These are phyloP conservation scores for Mesocricetus auratus DNA, from an alignment of 2,113 vertebrate genomes.

Conservation along the genomic window DNA sequence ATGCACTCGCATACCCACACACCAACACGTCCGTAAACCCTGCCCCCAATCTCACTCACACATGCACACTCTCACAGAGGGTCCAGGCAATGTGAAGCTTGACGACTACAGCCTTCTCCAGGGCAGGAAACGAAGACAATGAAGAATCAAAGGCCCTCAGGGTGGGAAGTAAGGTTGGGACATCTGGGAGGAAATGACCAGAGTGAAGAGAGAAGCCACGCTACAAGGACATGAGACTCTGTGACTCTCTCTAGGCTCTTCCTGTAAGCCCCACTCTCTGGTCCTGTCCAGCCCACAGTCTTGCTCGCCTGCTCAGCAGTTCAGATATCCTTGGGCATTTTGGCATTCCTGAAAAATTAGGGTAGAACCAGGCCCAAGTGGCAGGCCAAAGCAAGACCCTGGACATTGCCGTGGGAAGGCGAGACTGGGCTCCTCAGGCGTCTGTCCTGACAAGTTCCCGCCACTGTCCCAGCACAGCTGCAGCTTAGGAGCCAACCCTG, in stretches of 20 bases:
- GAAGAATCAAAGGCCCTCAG: background rate
- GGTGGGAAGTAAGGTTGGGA: background rate
- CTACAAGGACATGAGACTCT: too few species aligned
- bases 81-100: background rate
- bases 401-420: background rate
- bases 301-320: fast-evolving
- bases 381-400: background rate
- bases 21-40: background rate
- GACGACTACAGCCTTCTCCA: background rate
- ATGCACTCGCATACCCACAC: background rate
- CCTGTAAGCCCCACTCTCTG: background rate
- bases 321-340: background rate
- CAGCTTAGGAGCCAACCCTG: background rate
- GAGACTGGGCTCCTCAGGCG: background rate
- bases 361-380: background rate
- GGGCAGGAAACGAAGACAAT: background rate
- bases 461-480: background rate
- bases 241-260: background rate
- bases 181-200: background rate
- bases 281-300: background rate
- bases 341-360: background rate
- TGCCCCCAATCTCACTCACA: too few species aligned
- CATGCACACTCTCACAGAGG: background rate
- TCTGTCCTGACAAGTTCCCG: slow-evolving; percentile 18
- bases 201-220: background rate